A percentile compares a stretch with the other conserved stretches of the same genome.
These are phyloP conservation scores for Myathropa florea DNA, from an alignment of 2,888 invertebrate genomes.

Conservation along the genomic window DNA sequence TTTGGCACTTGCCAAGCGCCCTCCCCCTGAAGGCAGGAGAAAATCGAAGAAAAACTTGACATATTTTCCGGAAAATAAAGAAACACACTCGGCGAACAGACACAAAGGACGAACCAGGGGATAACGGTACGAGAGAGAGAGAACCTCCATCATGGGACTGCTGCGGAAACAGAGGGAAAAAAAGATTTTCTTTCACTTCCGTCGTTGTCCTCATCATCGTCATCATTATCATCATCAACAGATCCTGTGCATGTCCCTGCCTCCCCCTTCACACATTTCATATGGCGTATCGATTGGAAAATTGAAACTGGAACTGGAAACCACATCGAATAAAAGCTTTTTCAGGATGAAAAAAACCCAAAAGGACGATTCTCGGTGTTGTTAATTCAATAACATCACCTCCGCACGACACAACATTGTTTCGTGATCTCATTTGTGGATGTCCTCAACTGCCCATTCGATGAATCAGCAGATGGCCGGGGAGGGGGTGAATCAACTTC, in stretches of 20 bases:
- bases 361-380: constrained; percentile 16
- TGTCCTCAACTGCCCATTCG: neutral
- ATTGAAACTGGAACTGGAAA: constrained; percentile 20
- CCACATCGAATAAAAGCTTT: neutral
- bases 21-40: neutral
- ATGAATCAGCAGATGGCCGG: neutral
- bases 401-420: constrained; percentile 12
- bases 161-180: neutral
- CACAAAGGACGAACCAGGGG: neutral
- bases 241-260: neutral
- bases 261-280: neutral
- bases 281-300: constrained; percentile 40
- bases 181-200: constrained; percentile 6
- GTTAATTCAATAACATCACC: constrained; percentile 46
- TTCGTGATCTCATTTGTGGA: constrained; percentile 32
- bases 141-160: neutral
- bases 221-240: constrained; percentile 36
- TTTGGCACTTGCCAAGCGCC: neutral
- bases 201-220: constrained; percentile 2
- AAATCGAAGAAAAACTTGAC: neutral
- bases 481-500: neutral
- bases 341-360: neutral
- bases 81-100: neutral
- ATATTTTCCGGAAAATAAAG: constrained; percentile 3
- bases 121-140: neutral